Percentiles rank a stretch among this genome's conserved stretches.
phyloP scores from a whole-genome alignment of 2,113 vertebrate species.

The Pseudois nayaur region DNA sequence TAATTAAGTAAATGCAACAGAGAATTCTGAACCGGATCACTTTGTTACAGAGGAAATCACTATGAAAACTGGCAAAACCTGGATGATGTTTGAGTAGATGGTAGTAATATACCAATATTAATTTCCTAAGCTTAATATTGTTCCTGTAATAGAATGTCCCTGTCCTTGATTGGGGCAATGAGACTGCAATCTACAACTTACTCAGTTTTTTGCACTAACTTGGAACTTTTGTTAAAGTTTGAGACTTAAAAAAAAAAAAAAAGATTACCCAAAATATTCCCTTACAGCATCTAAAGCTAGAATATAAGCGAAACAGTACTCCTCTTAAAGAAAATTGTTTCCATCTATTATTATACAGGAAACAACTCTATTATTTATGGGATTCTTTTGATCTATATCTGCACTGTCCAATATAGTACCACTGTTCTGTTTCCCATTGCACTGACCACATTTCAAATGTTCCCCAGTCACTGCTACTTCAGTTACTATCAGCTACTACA shows the following conservation, averaged over 20 bases:
- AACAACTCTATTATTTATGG: neutral
- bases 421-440: neutral
- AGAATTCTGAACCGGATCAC: neutral
- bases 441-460: neutral
- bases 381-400: neutral
- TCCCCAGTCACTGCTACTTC: neutral
- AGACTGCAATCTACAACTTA: neutral
- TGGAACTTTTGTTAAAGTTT: neutral
- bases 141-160: neutral
- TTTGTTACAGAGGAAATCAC: constrained; percentile 26
- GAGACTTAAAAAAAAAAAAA: neutral
- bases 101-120: neutral
- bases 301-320: constrained; percentile 14
- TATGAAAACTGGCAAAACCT: neutral
- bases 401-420: neutral
- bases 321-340: constrained; percentile 12
- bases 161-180: neutral
- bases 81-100: neutral
- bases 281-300: neutral
- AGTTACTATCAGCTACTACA: neutral
- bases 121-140: constrained; percentile 10
- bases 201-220: neutral
- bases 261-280: neutral
- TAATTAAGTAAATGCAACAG: constrained; percentile 11
- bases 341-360: neutral